Evolutionary conservation across 2,113 vertebrate genomes (phyloP).

Genomic region (Helogale parvula): DNA sequence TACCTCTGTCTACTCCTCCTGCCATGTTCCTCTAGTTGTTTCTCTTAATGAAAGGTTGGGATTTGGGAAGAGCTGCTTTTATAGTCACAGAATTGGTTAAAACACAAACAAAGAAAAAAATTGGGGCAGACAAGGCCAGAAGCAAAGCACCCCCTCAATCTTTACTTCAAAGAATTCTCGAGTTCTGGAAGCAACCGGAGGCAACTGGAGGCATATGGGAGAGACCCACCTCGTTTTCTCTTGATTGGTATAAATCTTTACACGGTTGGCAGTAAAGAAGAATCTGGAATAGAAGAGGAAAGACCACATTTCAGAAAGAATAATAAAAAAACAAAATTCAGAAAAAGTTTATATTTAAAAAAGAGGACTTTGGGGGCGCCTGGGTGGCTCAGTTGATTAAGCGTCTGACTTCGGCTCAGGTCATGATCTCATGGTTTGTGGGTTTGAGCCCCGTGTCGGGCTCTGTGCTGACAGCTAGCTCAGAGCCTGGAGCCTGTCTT

Average conservation of each 20-base stretch:
- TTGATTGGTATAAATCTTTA: slow-evolving; percentile 94
- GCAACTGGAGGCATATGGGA: neutral
- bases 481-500: too few species aligned
- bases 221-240: slow-evolving; percentile 92
- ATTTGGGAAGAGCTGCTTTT: neutral
- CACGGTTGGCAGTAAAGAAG: slow-evolving; percentile 88
- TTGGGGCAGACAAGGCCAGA: neutral
- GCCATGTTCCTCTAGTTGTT: neutral
- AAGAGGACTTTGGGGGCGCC: neutral
- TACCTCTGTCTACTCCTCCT: neutral
- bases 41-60: slow-evolving; percentile 17
- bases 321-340: neutral
- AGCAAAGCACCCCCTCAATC: neutral
- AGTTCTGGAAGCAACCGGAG: neutral
- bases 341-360: neutral
- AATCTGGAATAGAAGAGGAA: slow-evolving; percentile 87
- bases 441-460: too few species aligned
- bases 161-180: neutral
- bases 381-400: too few species aligned
- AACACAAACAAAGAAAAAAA: neutral
- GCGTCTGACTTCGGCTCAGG: too few species aligned
- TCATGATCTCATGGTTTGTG: too few species aligned
- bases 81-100: neutral
- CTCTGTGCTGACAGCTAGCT: too few species aligned
- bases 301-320: slow-evolving; percentile 19